Percentiles rank a stretch among this genome's conserved stretches.
phyloP scores from a whole-genome alignment of 1,140 invertebrate genomes.

The Caligus rogercresseyi region DNA sequence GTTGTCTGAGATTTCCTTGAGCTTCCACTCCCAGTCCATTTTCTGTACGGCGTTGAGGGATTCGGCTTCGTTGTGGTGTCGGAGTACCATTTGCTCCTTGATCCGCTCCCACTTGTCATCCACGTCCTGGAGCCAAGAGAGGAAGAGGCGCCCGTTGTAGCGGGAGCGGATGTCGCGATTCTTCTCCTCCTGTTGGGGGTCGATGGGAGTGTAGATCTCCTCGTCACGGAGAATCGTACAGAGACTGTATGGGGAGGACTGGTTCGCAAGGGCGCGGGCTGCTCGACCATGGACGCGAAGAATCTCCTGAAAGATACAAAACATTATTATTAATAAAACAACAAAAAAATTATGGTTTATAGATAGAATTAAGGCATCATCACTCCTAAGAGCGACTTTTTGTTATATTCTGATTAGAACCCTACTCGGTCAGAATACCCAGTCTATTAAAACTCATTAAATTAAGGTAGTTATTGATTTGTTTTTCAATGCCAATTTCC shows the following conservation, averaged over 20 bases:
- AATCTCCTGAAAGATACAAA: constrained; percentile 48
- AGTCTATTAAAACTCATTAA: no score
- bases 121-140: constrained; percentile 92
- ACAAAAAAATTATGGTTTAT: not conserved
- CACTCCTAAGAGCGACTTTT: no score
- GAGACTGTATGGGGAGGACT: constrained; percentile 72
- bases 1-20: constrained; percentile 50
- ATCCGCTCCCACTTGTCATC: constrained; percentile 98
- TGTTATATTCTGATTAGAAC: no score
- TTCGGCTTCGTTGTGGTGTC: constrained; percentile 89
- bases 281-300: constrained; percentile 78
- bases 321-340: not conserved
- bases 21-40: constrained; percentile 92
- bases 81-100: constrained; percentile 78
- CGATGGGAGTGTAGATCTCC: constrained; percentile 69
- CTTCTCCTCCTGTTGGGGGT: constrained; percentile 82
- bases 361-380: no score
- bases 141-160: constrained; percentile 78
- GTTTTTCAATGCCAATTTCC: no score
- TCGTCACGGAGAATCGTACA: constrained; percentile 53
- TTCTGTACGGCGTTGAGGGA: constrained; percentile 80
- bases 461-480: no score
- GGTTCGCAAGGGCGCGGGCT: constrained; percentile 78
- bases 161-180: constrained; percentile 67
- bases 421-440: no score